Evolutionary conservation across 1,140 invertebrate genomes (phyloP).

Genomic region (Paracyclopina nana): DNA sequence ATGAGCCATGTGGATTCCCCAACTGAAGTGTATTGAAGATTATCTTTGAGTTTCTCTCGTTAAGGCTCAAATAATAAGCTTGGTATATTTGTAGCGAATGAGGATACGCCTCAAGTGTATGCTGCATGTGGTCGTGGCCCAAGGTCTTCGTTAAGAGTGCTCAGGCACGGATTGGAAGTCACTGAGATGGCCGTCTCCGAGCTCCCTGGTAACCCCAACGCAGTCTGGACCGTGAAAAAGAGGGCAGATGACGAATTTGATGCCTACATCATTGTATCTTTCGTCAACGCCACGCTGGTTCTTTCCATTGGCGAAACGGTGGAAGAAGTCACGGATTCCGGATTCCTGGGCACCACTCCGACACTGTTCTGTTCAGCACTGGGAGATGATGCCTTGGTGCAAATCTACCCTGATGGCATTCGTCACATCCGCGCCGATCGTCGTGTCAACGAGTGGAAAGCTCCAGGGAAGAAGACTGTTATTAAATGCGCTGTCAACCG

Average conservation of each 20-base stretch:
- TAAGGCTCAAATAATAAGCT: neutral
- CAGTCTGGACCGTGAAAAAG: constrained; percentile 96
- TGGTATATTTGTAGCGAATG: constrained; percentile 48
- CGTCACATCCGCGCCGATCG: constrained; percentile 93
- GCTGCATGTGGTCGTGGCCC: constrained; percentile 86
- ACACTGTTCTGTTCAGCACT: constrained; percentile 90
- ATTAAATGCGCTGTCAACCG: constrained; percentile 97
- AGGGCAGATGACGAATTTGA: constrained; percentile 92
- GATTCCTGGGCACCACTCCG: constrained; percentile 93
- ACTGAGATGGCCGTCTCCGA: constrained; percentile 99
- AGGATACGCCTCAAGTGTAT: constrained; percentile 96
- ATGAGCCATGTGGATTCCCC: too few species aligned
- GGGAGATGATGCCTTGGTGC: constrained; percentile 90
- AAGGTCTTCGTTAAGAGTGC: constrained; percentile 68
- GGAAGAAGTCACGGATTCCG: constrained; percentile 96
- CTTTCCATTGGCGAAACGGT: constrained; percentile 98
- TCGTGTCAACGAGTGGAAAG: constrained; percentile 97
- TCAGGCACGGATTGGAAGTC: constrained; percentile 90
- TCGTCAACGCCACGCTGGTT: constrained; percentile 97
- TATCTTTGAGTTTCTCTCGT: neutral
- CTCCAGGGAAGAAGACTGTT: constrained; percentile 88
- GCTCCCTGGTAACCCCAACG: constrained; percentile 94
- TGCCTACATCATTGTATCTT: constrained; percentile 99
- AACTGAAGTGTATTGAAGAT: too few species aligned
- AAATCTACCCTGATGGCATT: constrained; percentile 96